These are phyloP conservation scores for Oligia fasciuncula DNA, from an alignment of 2,888 invertebrate genomes.

Conservation along the genomic window DNA sequence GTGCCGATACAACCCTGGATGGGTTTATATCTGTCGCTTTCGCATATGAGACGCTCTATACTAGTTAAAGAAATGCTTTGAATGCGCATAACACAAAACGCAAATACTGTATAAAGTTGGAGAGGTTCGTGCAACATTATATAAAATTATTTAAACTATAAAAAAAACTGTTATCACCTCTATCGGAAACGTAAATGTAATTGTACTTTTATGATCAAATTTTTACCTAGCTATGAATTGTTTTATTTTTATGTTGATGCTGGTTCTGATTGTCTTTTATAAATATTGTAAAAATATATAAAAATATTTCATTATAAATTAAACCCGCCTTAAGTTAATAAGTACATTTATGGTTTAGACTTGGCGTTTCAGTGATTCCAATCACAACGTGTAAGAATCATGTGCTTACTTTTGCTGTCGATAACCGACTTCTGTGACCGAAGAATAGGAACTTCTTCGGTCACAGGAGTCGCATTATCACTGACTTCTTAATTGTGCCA, in stretches of 20 bases:
- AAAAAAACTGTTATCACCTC: conserved; percentile 14
- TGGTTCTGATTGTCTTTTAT: not conserved
- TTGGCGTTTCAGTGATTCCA: not conserved
- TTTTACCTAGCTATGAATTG: conserved; percentile 5
- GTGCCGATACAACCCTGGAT: conserved; percentile 75
- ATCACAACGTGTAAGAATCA: not conserved
- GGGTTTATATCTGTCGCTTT: conserved; percentile 53
- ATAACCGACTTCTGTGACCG: not conserved
- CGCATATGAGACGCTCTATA: conserved; percentile 71
- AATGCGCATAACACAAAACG: conserved; percentile 35
- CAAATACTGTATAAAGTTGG: conserved; percentile 38
- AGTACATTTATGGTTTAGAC: too few relatives aligned
- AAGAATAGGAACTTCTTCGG: not conserved
- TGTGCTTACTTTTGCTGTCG: not conserved
- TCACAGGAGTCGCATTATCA: not conserved
- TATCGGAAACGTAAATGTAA: conserved; percentile 8
- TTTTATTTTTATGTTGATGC: conserved; percentile 11
- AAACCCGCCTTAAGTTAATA: not conserved
- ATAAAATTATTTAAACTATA: conserved; percentile 24
- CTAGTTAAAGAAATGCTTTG: conserved; percentile 63
- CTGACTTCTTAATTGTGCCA: not conserved
- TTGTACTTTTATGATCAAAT: conserved; percentile 36
- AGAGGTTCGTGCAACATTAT: conserved; percentile 41
- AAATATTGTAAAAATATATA: not conserved
- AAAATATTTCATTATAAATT: not conserved